These are phyloP conservation scores for Cephus spinipes DNA, from an alignment of 2,888 invertebrate species.

Conservation along the genomic window DNA sequence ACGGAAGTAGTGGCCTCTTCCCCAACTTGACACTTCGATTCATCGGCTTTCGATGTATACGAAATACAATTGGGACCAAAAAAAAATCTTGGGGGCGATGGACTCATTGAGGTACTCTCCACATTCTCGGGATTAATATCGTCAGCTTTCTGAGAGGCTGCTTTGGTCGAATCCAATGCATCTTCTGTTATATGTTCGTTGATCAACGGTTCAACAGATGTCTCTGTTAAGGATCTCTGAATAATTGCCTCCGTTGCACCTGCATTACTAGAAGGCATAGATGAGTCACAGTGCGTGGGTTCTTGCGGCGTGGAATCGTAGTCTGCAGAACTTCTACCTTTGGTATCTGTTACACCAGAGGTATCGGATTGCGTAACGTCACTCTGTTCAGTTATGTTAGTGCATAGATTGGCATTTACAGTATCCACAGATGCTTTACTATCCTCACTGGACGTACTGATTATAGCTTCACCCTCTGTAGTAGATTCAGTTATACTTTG, in stretches of 20 bases:
- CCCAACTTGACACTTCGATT: slow-evolving; percentile 23
- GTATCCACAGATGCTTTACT: not conserved
- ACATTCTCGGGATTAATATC: not conserved
- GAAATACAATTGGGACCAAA: slow-evolving; percentile 64
- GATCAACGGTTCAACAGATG: slow-evolving; percentile 1
- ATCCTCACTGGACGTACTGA: slow-evolving; percentile 32
- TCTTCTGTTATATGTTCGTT: not conserved
- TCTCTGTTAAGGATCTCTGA: not conserved
- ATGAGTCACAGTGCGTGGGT: slow-evolving; percentile 1
- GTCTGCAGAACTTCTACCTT: not conserved
- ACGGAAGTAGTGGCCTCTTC: slow-evolving; percentile 32
- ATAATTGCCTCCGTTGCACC: not conserved
- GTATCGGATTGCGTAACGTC: slow-evolving; percentile 10
- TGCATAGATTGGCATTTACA: not conserved
- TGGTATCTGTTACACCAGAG: slow-evolving; percentile 2
- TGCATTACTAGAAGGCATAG: not conserved
- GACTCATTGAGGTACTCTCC: not conserved
- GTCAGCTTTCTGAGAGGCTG: not conserved
- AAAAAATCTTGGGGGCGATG: slow-evolving; percentile 58
- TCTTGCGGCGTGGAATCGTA: not conserved
- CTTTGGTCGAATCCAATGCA: not conserved
- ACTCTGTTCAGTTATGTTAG: slow-evolving; percentile 9
- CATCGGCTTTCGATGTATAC: slow-evolving; percentile 41
- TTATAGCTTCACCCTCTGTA: slow-evolving; percentile 32
- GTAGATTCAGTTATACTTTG: slow-evolving; percentile 21